Conservation (phyloP, 2,888 invertebrate genomes). For the Sinelater perroti region DNA sequence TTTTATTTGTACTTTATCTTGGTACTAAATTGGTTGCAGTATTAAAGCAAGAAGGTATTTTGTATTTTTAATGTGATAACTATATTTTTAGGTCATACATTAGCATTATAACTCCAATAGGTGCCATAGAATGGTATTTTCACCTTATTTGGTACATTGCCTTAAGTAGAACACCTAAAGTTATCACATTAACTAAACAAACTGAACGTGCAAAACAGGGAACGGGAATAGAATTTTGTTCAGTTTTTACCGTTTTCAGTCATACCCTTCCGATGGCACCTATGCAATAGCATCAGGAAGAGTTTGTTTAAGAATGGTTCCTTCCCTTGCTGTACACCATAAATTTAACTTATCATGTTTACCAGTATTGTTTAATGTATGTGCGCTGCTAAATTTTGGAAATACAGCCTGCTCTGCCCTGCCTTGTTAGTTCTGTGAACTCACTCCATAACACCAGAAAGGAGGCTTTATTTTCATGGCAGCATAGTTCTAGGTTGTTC, state of each 20-base stretch:
- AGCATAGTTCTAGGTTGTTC: background rate
- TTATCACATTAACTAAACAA: background rate
- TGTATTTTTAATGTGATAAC: conserved; percentile 51
- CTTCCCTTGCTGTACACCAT: conserved; percentile 4
- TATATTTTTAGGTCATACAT: conserved; percentile 22
- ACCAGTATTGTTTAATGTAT: background rate
- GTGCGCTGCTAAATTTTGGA: background rate
- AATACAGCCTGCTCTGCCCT: background rate
- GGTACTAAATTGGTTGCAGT: conserved; percentile 22
- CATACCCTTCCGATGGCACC: conserved; percentile 10
- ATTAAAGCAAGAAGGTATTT: conserved; percentile 45
- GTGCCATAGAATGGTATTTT: conserved; percentile 13
- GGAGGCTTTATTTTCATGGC: conserved; percentile 5
- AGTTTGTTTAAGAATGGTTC: background rate
- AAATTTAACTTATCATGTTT: background rate
- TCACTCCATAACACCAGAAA: no score
- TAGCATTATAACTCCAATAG: conserved; percentile 9
- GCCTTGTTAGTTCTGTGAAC: no score
- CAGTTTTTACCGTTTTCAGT: background rate
- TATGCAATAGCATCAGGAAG: conserved; percentile 11
- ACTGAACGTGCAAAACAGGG: background rate
- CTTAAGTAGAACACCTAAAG: background rate
- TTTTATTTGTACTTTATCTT: background rate
- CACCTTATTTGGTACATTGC: background rate
- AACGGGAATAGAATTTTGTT: background rate